Percentiles rank a stretch among this genome's conserved stretches.
phyloP scores from a whole-genome alignment of 2,113 vertebrate species.

The Nycticorax nycticorax region DNA sequence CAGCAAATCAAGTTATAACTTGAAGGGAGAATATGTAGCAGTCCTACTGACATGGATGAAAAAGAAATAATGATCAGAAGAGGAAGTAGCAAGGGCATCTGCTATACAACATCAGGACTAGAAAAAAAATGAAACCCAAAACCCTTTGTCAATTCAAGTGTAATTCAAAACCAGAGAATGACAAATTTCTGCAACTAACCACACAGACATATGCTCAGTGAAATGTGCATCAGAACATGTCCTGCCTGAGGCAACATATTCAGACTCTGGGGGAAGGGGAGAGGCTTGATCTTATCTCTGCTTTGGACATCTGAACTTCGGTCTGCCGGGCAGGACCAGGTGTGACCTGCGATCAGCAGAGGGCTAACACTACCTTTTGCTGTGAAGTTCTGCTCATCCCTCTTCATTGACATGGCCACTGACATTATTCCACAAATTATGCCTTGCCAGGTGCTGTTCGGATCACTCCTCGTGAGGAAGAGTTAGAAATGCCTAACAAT shows the following conservation, averaged over 20 bases:
- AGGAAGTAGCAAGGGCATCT: neutral
- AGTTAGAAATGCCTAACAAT: neutral
- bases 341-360: neutral
- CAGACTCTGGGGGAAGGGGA: neutral
- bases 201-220: neutral
- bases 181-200: neutral
- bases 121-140: neutral
- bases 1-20: neutral
- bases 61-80: neutral
- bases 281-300: accelerated
- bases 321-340: neutral
- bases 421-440: neutral
- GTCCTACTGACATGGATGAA: neutral
- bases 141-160: neutral
- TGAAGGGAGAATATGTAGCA: neutral
- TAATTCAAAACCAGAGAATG: neutral
- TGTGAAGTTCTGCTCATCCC: neutral
- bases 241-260: neutral
- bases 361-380: neutral
- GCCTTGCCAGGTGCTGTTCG: neutral
- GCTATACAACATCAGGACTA: neutral
- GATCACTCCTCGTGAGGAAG: neutral
- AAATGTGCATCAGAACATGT: neutral
- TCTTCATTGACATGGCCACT: neutral
- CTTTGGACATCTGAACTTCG: neutral